phyloP scores from a whole-genome alignment of 2,797 vertebrate species.

The Bovichtus diacanthus region DNA sequence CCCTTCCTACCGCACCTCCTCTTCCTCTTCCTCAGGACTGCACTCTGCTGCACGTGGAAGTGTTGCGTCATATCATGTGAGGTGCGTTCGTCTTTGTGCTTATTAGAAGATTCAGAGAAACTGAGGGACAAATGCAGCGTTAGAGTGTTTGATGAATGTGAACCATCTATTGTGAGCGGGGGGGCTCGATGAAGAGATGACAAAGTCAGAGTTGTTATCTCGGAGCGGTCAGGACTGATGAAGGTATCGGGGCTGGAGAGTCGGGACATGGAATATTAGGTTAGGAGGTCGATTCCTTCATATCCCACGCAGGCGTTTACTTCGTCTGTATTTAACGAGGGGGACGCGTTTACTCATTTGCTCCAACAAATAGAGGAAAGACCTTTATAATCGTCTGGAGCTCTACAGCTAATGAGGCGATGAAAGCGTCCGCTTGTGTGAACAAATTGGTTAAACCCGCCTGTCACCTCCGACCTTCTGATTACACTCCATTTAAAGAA shows the following conservation, averaged over 20 bases:
- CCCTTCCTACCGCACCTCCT: constrained; percentile 33
- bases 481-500: constrained; percentile 27
- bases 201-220: constrained; percentile 16
- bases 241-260: constrained; percentile 18
- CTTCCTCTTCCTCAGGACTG: constrained; percentile 23
- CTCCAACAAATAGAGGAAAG: neutral
- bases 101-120: neutral
- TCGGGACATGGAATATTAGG: neutral
- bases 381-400: constrained; percentile 4
- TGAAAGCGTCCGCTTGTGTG: neutral
- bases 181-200: neutral
- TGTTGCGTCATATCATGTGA: neutral
- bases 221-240: constrained; percentile 3
- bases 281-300: neutral
- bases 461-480: constrained; percentile 11
- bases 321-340: neutral
- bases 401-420: constrained; percentile 21
- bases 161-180: constrained; percentile 10
- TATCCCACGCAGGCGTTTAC: neutral
- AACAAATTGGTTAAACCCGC: constrained; percentile 1
- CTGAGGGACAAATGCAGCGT: neutral
- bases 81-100: neutral
- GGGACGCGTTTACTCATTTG: constrained; percentile 3
- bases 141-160: neutral
- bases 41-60: constrained; percentile 6